Conservation (phyloP, 2,113 vertebrate species). For the Craseonycteris thonglongyai region DNA sequence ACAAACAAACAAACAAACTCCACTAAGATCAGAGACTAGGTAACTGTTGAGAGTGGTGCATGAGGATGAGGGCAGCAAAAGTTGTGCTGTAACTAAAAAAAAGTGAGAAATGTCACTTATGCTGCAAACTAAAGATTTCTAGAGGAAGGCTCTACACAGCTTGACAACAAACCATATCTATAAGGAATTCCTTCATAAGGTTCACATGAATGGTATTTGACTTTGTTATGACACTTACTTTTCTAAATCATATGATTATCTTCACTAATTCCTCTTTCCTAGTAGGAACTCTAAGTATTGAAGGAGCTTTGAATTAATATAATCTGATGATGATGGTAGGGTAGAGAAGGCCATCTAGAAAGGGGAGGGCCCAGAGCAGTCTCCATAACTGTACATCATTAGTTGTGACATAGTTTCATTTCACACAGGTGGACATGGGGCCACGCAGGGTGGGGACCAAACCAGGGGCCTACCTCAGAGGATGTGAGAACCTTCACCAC, state of each 20-base stretch:
- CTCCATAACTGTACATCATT: no score
- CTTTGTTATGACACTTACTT: background rate
- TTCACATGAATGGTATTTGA: background rate
- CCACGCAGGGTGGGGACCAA: no score
- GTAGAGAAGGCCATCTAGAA: background rate
- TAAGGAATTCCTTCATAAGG: background rate
- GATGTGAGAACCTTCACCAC: no score
- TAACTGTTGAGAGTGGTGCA: background rate
- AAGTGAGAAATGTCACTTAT: background rate
- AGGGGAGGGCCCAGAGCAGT: no score
- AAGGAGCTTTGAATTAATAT: background rate
- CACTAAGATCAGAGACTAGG: background rate
- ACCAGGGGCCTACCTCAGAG: no score
- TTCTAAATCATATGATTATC: background rate
- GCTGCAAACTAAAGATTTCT: background rate
- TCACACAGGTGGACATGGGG: no score
- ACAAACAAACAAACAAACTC: no score
- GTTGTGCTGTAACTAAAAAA: background rate
- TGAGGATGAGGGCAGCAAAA: background rate
- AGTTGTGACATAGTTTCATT: no score
- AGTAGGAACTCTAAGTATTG: background rate
- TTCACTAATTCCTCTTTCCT: background rate
- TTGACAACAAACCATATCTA: background rate
- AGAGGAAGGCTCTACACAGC: background rate
- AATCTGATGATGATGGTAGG: background rate